phyloP scores from a whole-genome alignment of 2,888 invertebrate species.

The Nemurella pictetii region DNA sequence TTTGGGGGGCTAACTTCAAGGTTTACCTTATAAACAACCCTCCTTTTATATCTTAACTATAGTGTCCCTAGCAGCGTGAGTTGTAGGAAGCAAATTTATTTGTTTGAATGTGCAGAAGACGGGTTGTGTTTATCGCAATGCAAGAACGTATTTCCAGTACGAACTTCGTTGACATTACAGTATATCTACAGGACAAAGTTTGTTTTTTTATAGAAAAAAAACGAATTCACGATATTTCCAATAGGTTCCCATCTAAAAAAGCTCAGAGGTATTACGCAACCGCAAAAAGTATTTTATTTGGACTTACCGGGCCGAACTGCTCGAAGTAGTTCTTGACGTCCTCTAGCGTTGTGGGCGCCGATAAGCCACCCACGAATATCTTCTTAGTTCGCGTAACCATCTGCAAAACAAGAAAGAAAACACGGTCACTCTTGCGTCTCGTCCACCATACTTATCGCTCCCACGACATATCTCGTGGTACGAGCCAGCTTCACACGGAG shows the following conservation, averaged over 20 bases:
- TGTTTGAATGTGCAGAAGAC: background rate
- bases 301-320: constrained; percentile 98
- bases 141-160: background rate
- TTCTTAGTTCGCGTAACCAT: constrained; percentile 99
- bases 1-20: background rate
- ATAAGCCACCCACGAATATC: constrained; percentile 99
- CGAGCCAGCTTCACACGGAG: no score
- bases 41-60: background rate
- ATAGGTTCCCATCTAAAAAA: no score
- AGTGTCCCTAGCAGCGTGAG: background rate
- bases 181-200: background rate
- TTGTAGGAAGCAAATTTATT: background rate
- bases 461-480: no score
- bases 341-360: constrained; percentile 98
- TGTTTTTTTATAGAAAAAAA: background rate
- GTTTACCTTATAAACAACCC: background rate
- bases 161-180: background rate
- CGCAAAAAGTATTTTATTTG: background rate
- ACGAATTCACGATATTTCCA: no score
- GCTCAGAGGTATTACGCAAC: background rate
- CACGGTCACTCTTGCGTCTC: background rate
- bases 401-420: constrained; percentile 61
- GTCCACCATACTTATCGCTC: no score
- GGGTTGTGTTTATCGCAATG: background rate
- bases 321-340: constrained; percentile 99